Conservation (phyloP, 2,797 vertebrate genomes). For the Thalassophryne amazonica region DNA sequence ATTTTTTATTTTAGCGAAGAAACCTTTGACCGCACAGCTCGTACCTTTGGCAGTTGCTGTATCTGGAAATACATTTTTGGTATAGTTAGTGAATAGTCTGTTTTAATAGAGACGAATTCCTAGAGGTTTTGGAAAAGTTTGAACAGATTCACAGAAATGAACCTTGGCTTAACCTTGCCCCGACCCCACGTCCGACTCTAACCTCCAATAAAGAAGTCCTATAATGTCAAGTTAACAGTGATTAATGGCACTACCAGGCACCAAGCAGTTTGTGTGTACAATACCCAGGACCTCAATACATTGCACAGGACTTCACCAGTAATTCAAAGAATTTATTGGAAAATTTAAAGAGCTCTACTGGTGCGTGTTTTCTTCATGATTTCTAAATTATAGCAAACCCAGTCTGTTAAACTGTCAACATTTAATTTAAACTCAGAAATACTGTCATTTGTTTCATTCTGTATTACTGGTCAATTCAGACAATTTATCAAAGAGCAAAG, state of each 20-base stretch:
- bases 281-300: constrained; percentile 39
- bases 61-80: background rate
- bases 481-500: too few species aligned
- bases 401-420: constrained; percentile 12
- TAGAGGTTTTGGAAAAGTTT: constrained; percentile 6
- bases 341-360: constrained; percentile 15
- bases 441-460: constrained; percentile 28
- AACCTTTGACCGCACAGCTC: background rate
- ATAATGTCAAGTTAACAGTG: constrained; percentile 67
- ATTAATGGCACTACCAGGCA: constrained; percentile 55
- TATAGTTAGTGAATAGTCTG: background rate
- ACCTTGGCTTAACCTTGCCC: constrained; percentile 39
- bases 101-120: background rate
- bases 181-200: constrained; percentile 41
- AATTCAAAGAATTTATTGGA: constrained; percentile 42
- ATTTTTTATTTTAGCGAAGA: background rate
- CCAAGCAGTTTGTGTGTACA: constrained; percentile 56
- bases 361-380: too few species aligned
- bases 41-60: background rate
- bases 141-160: constrained; percentile 30
- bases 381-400: constrained; percentile 1
- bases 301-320: constrained; percentile 27
- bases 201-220: constrained; percentile 62
- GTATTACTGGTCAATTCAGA: constrained; percentile 43
- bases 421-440: background rate